phyloP scores from a whole-genome alignment of 2,888 invertebrate genomes.

The Luperina testacea region DNA sequence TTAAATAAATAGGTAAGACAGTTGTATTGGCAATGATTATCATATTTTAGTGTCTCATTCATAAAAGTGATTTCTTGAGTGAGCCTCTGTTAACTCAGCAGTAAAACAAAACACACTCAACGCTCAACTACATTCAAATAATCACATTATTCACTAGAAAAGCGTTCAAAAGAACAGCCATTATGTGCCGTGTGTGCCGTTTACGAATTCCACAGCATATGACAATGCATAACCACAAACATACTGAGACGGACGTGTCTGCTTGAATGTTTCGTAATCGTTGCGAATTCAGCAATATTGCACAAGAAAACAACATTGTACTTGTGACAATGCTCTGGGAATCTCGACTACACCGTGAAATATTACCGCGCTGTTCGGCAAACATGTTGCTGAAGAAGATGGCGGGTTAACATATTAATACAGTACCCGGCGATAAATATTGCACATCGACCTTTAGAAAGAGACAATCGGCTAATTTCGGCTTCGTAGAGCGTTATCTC shows the following conservation, averaged over 20 bases:
- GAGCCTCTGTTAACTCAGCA: not conserved
- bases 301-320: conserved; percentile 87
- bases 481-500: too few relatives aligned
- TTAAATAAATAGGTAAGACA: not conserved
- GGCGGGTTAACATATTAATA: conserved; percentile 47
- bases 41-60: not conserved
- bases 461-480: too few relatives aligned
- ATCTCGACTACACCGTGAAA: conserved; percentile 76
- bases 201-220: conserved; percentile 74
- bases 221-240: conserved; percentile 81
- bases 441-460: too few relatives aligned
- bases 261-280: conserved; percentile 81
- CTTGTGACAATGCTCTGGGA: conserved; percentile 83
- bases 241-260: conserved; percentile 79
- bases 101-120: conserved; percentile 11
- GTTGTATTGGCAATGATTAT: not conserved
- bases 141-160: conserved; percentile 42
- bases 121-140: conserved; percentile 42
- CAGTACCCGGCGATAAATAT: too few relatives aligned
- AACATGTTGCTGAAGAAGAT: conserved; percentile 52
- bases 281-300: conserved; percentile 86
- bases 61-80: too few relatives aligned
- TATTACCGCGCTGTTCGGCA: conserved; percentile 65
- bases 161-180: conserved; percentile 54
- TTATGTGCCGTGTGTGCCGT: conserved; percentile 64